Evolutionary conservation across 2,113 vertebrate genomes (phyloP).

Genomic region (Himantopus leucocephalus): DNA sequence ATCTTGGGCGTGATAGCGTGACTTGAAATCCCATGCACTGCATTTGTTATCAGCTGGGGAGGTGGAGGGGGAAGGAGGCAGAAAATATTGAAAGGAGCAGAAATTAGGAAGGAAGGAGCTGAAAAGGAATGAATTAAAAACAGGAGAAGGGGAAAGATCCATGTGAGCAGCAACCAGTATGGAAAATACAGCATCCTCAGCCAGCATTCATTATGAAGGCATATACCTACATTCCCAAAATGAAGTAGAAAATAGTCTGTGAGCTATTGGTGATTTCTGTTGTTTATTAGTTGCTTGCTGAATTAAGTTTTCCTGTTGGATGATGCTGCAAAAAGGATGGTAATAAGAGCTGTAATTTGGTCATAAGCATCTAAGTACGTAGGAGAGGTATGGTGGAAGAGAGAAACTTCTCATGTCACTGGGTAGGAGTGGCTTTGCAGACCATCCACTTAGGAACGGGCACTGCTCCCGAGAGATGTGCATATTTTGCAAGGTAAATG

Average conservation of each 20-base stretch:
- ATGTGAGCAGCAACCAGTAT: neutral
- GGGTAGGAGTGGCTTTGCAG: neutral
- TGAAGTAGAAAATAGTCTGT: neutral
- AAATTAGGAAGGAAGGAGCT: neutral
- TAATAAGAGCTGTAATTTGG: neutral
- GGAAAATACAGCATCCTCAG: neutral
- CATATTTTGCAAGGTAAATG: neutral
- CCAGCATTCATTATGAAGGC: fast-evolving
- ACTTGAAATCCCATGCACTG: neutral
- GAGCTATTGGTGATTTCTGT: neutral
- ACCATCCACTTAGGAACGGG: fast-evolving
- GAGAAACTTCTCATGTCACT: fast-evolving
- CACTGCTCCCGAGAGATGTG: neutral
- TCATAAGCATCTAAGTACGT: fast-evolving
- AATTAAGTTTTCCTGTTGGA: neutral
- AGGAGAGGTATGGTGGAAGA: neutral
- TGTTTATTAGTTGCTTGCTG: neutral
- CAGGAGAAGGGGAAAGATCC: neutral
- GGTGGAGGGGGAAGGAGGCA: neutral
- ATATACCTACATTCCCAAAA: neutral
- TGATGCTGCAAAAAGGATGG: neutral
- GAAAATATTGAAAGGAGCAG: neutral
- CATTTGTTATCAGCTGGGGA: neutral
- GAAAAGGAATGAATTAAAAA: neutral
- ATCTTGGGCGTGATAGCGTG: neutral